Percentiles rank a stretch among this genome's conserved stretches.
phyloP scores from a whole-genome alignment of 1,140 invertebrate genomes.

The Thaumatotibia leucotreta region DNA sequence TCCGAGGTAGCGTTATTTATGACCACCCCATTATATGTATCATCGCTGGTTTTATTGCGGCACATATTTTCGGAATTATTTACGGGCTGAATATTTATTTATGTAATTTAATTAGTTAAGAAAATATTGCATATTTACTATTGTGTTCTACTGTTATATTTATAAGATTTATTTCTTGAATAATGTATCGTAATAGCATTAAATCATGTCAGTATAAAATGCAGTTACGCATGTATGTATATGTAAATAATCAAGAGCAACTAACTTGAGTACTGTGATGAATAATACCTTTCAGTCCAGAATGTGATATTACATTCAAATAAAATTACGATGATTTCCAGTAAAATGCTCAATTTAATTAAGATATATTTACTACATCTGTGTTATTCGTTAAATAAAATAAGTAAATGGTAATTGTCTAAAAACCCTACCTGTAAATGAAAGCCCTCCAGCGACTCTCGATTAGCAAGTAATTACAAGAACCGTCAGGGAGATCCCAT shows the following conservation, averaged over 20 bases:
- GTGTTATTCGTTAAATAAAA: too few species aligned
- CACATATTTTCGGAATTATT: conserved; percentile 21
- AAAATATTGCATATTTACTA: conserved; percentile 9
- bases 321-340: too few species aligned
- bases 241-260: background rate
- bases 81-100: conserved; percentile 14
- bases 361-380: too few species aligned
- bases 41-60: conserved; percentile 7
- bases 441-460: background rate
- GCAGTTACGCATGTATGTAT: background rate
- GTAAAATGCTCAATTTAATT: too few species aligned
- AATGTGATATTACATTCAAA: too few species aligned
- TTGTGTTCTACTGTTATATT: background rate
- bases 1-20: conserved; percentile 18
- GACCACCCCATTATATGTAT: conserved; percentile 1
- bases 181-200: background rate
- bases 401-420: background rate
- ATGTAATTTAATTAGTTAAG: conserved; percentile 10
- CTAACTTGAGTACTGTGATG: too few species aligned
- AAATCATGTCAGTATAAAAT: background rate
- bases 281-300: too few species aligned
- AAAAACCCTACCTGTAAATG: background rate
- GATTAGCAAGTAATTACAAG: background rate
- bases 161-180: background rate
- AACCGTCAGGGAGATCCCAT: background rate